Base-by-base conservation (phyloP, 1,140 invertebrate species). In the Drosophila teissieri region DNA sequence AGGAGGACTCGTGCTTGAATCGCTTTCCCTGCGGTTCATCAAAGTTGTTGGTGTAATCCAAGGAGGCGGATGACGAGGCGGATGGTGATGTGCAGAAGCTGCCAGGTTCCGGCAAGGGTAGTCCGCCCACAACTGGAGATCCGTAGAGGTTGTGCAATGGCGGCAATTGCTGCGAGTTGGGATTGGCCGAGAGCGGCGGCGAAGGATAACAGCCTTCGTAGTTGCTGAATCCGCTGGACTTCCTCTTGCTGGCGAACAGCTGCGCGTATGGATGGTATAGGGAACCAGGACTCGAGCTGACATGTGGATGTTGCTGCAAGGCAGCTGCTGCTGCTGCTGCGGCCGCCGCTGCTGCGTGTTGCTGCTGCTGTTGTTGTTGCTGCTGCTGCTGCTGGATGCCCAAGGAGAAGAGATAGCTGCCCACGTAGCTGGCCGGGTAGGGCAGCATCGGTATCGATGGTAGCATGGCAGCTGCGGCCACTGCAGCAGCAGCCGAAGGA, bases 351-450 rank as follows among this genome's bases (percentile, higher is more conserved):
- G 60, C 36, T 40, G 54, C 37, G 2, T 24, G 64, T 17, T 92
- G 91, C 39, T 93, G 64, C 36, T 78, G 10, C 49, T 63, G 62
- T n/a, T 77, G 73, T 3, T 75, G 79, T 5, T 83, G 80, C 11
- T 94, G 92, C 36, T 95, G 94, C 58, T 94, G 94, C 42, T 94
- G 94, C 51, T 95, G 94, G 22, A 95, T 91, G 54, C 94, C 93
- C 60, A 95, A 89, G 12, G 93, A 94, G 49, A 95, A 94, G 27
- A 95, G 91, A 74, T 95, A 95, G 70, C 94, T 95, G 73, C 94
- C 93, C 65, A 94, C 93, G 73, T 94, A 94, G 58, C 92, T 93
- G 1, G 94, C 93, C 22, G 94, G 94, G 74, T 94, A 94, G 24
- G 94, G 94, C n/a, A 95, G 91, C 58, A 94, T 88, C 14, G 94